These are phyloP conservation scores for Butastur rufipennis DNA, from an alignment of 2,113 vertebrate species.

Conservation along the genomic window DNA sequence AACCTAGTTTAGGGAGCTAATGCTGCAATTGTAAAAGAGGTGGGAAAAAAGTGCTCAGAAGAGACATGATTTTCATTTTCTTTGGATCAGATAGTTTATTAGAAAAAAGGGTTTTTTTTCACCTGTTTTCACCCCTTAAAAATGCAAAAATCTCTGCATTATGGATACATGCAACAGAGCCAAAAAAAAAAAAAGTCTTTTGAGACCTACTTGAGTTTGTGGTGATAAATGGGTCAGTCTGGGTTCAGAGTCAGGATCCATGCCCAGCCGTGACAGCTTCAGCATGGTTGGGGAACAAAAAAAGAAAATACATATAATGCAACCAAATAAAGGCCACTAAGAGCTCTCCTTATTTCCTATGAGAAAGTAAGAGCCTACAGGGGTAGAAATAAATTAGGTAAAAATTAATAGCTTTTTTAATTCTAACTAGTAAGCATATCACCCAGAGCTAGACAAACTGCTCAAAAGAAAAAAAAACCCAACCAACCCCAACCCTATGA, in stretches of 20 bases:
- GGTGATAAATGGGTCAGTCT: background rate
- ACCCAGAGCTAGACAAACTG: background rate
- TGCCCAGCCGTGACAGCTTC: background rate
- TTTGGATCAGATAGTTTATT: background rate
- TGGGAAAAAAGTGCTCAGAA: background rate
- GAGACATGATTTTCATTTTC: background rate
- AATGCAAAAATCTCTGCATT: background rate
- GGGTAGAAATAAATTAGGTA: slow-evolving; percentile 35
- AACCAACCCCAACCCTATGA: background rate
- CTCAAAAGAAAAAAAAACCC: background rate
- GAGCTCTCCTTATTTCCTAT: background rate
- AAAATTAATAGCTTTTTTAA: slow-evolving; percentile 56
- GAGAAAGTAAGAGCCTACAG: background rate
- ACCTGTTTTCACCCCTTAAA: background rate
- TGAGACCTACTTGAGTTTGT: background rate
- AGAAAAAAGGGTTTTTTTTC: background rate
- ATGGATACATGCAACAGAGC: background rate
- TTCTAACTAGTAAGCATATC: slow-evolving; percentile 42
- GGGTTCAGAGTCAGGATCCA: background rate
- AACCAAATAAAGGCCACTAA: background rate
- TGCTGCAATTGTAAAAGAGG: background rate
- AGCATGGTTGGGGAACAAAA: background rate
- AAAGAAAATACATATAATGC: background rate
- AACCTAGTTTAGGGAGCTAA: background rate
- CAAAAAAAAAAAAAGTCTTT: background rate